Conservation (phyloP, 92 coral and sea anemone genomes). For the Micromussa lordhowensis region DNA sequence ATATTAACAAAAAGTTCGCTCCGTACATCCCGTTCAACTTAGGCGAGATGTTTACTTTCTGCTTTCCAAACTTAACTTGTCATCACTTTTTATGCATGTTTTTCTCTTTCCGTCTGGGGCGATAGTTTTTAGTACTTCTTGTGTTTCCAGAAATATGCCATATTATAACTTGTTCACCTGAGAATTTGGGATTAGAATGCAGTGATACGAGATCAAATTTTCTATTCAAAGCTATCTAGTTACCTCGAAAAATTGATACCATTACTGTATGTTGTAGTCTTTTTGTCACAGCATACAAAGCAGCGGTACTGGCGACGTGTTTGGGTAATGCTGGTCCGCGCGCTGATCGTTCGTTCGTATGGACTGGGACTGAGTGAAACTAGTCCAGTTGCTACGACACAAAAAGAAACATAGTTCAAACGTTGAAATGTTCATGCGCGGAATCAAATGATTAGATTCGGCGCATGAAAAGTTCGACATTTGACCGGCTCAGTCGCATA, state of each 20-base stretch:
- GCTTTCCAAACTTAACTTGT: too few species aligned
- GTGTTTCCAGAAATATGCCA: not conserved
- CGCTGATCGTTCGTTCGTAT: too few species aligned
- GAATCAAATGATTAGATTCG: too few species aligned
- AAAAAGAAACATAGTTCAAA: too few species aligned
- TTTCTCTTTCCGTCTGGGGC: not conserved
- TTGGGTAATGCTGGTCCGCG: too few species aligned
- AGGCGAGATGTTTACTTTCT: not conserved
- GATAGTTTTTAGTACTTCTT: not conserved
- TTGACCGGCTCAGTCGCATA: too few species aligned
- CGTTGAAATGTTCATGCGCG: too few species aligned
- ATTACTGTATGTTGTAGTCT: not conserved
- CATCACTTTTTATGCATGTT: not conserved
- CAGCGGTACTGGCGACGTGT: not conserved
- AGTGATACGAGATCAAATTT: not conserved
- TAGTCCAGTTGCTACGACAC: too few species aligned
- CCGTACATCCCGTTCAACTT: conserved; percentile 1
- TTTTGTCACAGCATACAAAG: not conserved
- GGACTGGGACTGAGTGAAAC: too few species aligned
- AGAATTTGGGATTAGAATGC: not conserved
- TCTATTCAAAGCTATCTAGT: not conserved
- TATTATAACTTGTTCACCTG: not conserved
- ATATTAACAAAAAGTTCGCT: not conserved
- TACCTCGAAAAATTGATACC: not conserved
- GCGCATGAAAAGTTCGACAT: too few species aligned